phyloP scores from a whole-genome alignment of 92 coral and sea anemone genomes.

The Porites lobata region DNA sequence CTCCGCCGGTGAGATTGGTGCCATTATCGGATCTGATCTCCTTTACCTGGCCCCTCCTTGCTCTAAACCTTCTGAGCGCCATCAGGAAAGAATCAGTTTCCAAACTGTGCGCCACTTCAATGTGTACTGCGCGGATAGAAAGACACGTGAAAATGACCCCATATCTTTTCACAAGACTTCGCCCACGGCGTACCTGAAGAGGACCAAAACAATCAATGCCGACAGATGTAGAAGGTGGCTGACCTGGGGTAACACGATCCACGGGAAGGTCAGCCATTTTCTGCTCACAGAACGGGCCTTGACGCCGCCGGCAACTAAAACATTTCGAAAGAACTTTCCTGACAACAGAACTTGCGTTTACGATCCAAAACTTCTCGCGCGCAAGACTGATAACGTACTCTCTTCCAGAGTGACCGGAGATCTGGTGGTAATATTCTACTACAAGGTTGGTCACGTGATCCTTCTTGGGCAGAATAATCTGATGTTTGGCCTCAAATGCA shows the following conservation, averaged over 20 bases:
- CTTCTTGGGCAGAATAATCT: slow-evolving; percentile 51
- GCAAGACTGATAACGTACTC: slow-evolving; percentile 45
- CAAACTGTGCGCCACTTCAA: slow-evolving; percentile 8
- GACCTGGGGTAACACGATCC: slow-evolving; percentile 4
- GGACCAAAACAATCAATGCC: slow-evolving; percentile 48
- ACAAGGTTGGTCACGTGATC: slow-evolving; percentile 42
- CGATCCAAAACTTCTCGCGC: slow-evolving; percentile 46
- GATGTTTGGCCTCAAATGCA: slow-evolving; percentile 24
- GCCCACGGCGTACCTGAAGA: neutral
- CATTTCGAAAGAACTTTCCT: slow-evolving; percentile 19
- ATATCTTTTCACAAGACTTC: slow-evolving; percentile 33
- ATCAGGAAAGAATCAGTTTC: slow-evolving; percentile 30
- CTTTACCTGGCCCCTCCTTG: slow-evolving; percentile 19
- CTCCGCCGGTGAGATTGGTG: slow-evolving; percentile 26
- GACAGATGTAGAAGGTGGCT: slow-evolving; percentile 26
- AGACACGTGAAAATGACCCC: slow-evolving; percentile 37
- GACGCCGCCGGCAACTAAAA: slow-evolving; percentile 31
- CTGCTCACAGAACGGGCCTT: slow-evolving; percentile 40
- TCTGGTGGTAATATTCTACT: slow-evolving; percentile 32
- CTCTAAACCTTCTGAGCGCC: slow-evolving; percentile 22
- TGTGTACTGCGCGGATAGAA: neutral
- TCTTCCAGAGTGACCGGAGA: slow-evolving; percentile 50
- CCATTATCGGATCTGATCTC: slow-evolving; percentile 19
- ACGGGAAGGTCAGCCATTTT: slow-evolving; percentile 49
- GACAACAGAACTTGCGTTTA: slow-evolving; percentile 4